A percentile compares a stretch with the other conserved stretches of the same genome.
phyloP scores from a whole-genome alignment of 2,797 vertebrate species.

The Myripristis jacobus region DNA sequence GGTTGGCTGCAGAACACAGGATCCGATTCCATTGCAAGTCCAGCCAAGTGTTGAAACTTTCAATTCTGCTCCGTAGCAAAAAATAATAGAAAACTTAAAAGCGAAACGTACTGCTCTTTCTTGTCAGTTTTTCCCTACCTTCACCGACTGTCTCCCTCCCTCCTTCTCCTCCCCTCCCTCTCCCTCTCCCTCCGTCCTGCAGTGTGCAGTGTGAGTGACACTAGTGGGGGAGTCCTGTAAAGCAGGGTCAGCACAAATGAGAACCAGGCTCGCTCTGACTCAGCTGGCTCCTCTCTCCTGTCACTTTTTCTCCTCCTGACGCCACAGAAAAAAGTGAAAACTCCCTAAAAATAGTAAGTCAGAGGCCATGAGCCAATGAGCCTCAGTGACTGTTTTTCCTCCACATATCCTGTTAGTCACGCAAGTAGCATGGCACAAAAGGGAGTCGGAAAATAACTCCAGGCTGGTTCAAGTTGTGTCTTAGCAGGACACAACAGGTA shows the following conservation, averaged over 20 bases:
- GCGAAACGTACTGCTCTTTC: background rate
- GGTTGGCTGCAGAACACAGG: slow-evolving; percentile 21
- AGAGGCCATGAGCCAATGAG: slow-evolving; percentile 60
- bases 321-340: slow-evolving; percentile 56
- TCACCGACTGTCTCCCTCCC: background rate
- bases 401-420: slow-evolving; percentile 50
- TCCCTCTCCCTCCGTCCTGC: slow-evolving; percentile 21
- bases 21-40: slow-evolving; percentile 20
- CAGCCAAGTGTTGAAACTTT: background rate
- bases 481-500: background rate
- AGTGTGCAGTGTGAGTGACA: slow-evolving; percentile 62
- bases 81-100: background rate
- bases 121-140: background rate
- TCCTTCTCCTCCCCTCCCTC: background rate
- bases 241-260: slow-evolving; percentile 76
- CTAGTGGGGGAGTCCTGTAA: slow-evolving; percentile 57
- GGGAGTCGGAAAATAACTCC: background rate
- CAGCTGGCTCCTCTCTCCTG: slow-evolving; percentile 75
- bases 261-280: slow-evolving; percentile 73
- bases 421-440: slow-evolving; percentile 38
- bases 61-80: background rate
- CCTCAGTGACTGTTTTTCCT: slow-evolving; percentile 53
- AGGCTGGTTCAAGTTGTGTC: background rate
- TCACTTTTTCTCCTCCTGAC: slow-evolving; percentile 64
- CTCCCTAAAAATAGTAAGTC: slow-evolving; percentile 74